phyloP scores from a whole-genome alignment of 2,113 vertebrate species.

The Syngnathus scovelli region DNA sequence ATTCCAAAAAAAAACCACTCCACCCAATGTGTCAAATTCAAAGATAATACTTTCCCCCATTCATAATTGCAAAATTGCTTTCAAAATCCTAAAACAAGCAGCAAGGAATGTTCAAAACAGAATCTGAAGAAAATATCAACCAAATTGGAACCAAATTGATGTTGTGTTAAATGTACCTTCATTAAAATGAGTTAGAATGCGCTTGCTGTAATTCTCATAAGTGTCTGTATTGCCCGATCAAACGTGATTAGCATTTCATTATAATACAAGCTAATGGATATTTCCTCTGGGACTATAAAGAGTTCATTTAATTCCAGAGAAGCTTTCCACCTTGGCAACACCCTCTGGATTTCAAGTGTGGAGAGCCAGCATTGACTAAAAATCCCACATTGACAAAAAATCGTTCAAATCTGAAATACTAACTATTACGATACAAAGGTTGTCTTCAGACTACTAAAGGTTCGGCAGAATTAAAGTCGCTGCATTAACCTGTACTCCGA shows the following conservation, averaged over 20 bases:
- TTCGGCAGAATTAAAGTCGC: not conserved
- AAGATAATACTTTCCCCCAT: too few relatives aligned
- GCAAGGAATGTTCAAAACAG: not conserved
- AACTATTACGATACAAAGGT: not conserved
- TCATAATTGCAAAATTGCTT: not conserved
- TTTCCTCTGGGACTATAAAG: conserved; percentile 6
- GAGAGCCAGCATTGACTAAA: not conserved
- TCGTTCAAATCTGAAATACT: not conserved
- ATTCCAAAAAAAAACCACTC: too few relatives aligned
- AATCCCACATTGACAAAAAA: not conserved
- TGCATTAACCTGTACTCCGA: conserved; percentile 20
- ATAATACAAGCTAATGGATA: not conserved
- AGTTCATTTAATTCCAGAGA: conserved; percentile 1
- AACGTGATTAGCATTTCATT: conserved; percentile 2
- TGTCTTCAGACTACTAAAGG: not conserved
- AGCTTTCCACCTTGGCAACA: not conserved
- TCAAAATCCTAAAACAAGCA: not conserved
- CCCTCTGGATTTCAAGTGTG: not conserved
- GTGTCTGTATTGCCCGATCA: conserved; percentile 3
- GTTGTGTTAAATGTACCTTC: not conserved
- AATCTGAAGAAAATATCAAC: not conserved
- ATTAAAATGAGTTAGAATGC: not conserved
- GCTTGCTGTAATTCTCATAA: not conserved
- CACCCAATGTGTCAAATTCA: too few relatives aligned
- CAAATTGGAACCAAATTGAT: not conserved